Evolutionary conservation across 2,797 vertebrate species (phyloP).

Genomic region (Dromococcyx pavoninus): DNA sequence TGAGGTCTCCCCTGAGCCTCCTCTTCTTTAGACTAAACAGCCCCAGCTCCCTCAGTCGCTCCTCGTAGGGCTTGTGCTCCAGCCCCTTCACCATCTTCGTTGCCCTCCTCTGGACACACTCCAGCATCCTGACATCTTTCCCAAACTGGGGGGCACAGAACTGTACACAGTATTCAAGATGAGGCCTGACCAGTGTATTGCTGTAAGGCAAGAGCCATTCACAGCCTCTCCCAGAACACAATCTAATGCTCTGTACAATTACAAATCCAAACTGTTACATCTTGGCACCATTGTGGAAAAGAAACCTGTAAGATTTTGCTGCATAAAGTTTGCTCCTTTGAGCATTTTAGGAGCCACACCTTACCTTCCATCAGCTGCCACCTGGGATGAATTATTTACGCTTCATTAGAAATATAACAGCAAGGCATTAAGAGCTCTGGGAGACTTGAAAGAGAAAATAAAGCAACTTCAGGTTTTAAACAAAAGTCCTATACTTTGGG

Average conservation of each 20-base stretch:
- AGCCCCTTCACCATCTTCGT: no score
- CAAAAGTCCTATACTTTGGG: not conserved
- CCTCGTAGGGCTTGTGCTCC: no score
- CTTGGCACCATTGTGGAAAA: not conserved
- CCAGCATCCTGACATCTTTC: no score
- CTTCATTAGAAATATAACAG: not conserved
- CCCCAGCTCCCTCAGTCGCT: no score
- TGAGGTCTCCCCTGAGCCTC: no score
- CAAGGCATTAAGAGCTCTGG: not conserved
- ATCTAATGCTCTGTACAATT: not conserved
- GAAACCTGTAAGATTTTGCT: not conserved
- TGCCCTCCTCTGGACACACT: no score
- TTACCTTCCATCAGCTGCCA: not conserved
- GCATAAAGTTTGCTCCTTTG: not conserved
- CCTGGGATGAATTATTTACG: not conserved
- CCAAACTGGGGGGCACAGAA: no score
- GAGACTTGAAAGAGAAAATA: not conserved
- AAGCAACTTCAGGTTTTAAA: not conserved
- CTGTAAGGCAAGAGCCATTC: not conserved
- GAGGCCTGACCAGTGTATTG: not conserved
- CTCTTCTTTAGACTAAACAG: no score
- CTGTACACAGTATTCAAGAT: no score
- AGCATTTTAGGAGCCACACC: not conserved
- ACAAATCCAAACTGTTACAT: not conserved
- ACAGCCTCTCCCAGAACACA: not conserved